Evolutionary conservation across 2,797 vertebrate genomes (phyloP).

Genomic region (Clarias pachynema): DNA sequence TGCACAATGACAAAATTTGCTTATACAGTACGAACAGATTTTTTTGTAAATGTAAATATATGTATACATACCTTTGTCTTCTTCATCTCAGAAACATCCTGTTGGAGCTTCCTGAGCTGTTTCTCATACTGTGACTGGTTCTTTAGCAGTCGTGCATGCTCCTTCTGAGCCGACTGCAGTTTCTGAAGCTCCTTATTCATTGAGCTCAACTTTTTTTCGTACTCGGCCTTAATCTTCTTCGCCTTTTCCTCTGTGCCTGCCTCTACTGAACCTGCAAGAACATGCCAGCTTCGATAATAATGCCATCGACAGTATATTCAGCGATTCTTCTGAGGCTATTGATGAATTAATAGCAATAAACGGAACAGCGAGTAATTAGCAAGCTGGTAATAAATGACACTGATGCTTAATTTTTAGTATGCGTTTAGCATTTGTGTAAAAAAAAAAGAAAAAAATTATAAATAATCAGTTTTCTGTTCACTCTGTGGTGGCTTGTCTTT

Average conservation of each 20-base stretch:
- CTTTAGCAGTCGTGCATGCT: conserved; percentile 92
- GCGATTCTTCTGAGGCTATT: background rate
- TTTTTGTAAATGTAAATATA: background rate
- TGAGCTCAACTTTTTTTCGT: conserved; percentile 90
- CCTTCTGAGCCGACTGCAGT: conserved; percentile 92
- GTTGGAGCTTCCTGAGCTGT: conserved; percentile 91
- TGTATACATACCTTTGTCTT: conserved; percentile 89
- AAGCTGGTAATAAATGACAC: background rate
- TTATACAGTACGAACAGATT: background rate
- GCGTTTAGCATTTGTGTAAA: background rate
- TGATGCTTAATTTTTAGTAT: background rate
- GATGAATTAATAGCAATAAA: background rate
- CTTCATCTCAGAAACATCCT: conserved; percentile 97
- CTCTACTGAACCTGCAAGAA: conserved; percentile 86
- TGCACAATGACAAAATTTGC: background rate
- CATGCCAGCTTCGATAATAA: background rate
- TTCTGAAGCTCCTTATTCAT: conserved; percentile 98
- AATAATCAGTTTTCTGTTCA: background rate
- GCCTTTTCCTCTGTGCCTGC: conserved; percentile 94
- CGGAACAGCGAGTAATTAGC: background rate
- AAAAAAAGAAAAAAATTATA: background rate
- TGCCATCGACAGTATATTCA: background rate
- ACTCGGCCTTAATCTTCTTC: conserved; percentile 90
- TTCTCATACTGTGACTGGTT: conserved; percentile 98
- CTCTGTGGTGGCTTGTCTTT: background rate